phyloP scores from a whole-genome alignment of 2,888 invertebrate genomes.

The Chromoteleia sp. region DNA sequence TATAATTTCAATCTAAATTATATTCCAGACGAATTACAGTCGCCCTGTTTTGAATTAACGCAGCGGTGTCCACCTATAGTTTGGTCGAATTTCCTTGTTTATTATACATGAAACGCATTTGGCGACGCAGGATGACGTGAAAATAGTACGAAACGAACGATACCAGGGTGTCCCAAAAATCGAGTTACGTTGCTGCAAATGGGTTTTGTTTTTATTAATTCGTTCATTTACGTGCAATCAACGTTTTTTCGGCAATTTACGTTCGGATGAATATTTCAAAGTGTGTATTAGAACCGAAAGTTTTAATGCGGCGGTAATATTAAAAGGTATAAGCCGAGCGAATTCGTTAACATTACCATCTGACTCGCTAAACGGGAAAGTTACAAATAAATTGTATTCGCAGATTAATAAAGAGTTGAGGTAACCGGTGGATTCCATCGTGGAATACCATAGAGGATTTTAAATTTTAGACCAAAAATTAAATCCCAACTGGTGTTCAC shows the following conservation, averaged over 20 bases:
- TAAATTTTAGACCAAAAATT: too few relatives aligned
- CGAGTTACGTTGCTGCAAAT: slow-evolving; percentile 17
- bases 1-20: slow-evolving; percentile 71
- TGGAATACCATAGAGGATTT: too few relatives aligned
- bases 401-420: background rate
- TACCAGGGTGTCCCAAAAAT: slow-evolving; percentile 37
- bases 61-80: slow-evolving; percentile 43
- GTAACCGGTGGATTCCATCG: too few relatives aligned
- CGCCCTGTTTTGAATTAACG: slow-evolving; percentile 49
- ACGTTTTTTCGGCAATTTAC: background rate
- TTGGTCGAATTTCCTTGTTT: slow-evolving; percentile 56
- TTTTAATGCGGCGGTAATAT: slow-evolving; percentile 18
- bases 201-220: slow-evolving; percentile 13
- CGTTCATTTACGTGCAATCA: slow-evolving; percentile 36
- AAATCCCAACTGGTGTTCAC: too few relatives aligned
- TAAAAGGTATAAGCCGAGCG: slow-evolving; percentile 7
- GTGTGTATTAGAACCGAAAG: slow-evolving; percentile 1
- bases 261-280: background rate
- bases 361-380: background rate
- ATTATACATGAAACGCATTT: slow-evolving; percentile 64
- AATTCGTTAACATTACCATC: background rate
- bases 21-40: slow-evolving; percentile 62
- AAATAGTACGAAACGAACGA: slow-evolving; percentile 36
- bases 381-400: background rate
- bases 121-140: slow-evolving; percentile 26